phyloP scores from a whole-genome alignment of 2,797 vertebrate genomes.

The Strix occidentalis region DNA sequence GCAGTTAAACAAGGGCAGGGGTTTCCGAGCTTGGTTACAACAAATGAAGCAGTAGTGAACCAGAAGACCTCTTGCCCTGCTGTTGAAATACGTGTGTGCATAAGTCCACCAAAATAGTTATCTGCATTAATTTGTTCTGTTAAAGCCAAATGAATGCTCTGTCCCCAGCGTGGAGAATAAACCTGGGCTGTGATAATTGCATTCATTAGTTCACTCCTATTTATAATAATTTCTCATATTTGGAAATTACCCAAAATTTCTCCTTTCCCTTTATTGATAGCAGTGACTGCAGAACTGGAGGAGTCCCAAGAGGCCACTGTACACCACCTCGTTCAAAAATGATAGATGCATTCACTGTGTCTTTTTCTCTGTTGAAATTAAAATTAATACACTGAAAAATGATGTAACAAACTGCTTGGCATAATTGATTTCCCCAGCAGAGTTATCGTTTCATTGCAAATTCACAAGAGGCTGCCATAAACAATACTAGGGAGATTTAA shows the following conservation, averaged over 20 bases:
- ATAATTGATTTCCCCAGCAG: constrained; percentile 27
- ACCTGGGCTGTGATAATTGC: neutral
- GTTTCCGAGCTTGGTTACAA: neutral
- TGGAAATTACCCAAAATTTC: neutral
- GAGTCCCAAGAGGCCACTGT: neutral
- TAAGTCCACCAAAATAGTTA: accelerated
- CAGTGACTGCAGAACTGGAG: neutral
- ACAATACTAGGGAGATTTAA: neutral
- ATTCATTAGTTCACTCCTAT: neutral
- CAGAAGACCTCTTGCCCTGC: neutral
- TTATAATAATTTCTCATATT: neutral
- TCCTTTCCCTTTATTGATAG: neutral
- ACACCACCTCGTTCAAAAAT: neutral
- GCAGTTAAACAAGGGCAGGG: neutral
- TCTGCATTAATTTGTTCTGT: neutral
- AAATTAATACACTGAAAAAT: constrained; percentile 23
- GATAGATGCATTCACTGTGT: neutral
- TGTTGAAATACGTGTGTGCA: accelerated
- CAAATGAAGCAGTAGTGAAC: neutral
- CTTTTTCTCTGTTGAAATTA: neutral
- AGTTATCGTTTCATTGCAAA: neutral
- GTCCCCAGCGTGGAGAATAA: neutral
- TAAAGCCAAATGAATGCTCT: neutral
- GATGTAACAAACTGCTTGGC: neutral
- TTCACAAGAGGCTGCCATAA: constrained; percentile 6